A percentile compares a stretch with the other conserved stretches of the same genome.
These are phyloP conservation scores for Drosophila multiciliata DNA, from an alignment of 2,888 invertebrate species.

Conservation along the genomic window DNA sequence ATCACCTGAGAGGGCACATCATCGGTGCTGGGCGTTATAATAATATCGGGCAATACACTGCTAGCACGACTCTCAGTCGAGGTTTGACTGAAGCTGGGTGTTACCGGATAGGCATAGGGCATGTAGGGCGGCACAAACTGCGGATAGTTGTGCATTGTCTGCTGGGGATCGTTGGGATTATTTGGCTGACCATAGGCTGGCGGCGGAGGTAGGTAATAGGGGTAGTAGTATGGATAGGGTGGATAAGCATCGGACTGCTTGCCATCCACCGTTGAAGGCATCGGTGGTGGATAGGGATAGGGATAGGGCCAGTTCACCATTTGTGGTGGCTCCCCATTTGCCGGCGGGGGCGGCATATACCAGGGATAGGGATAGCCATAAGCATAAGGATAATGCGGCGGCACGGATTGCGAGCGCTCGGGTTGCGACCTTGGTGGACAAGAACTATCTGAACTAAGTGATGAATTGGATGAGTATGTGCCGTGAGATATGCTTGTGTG, in stretches of 20 bases:
- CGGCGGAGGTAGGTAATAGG: conserved; percentile 72
- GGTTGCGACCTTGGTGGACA: conserved; percentile 51
- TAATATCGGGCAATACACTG: conserved; percentile 82
- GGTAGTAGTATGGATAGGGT: conserved; percentile 79
- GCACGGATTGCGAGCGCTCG: conserved; percentile 71
- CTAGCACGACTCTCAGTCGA: conserved; percentile 75
- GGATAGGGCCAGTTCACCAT: conserved; percentile 75
- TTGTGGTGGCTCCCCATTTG: conserved; percentile 52
- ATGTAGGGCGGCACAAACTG: conserved; percentile 67
- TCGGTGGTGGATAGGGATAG: conserved; percentile 77
- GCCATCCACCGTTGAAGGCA: conserved; percentile 58
- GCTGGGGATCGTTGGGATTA: conserved; percentile 36
- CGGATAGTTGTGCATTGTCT: conserved; percentile 45
- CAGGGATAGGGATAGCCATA: conserved; percentile 81
- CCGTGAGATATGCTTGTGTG: conserved; percentile 32
- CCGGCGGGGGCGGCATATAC: conserved; percentile 75
- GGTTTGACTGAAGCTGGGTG: conserved; percentile 73
- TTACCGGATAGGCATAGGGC: conserved; percentile 70
- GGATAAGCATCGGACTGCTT: conserved; percentile 62
- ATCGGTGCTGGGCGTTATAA: conserved; percentile 83
- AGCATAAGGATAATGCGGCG: conserved; percentile 78
- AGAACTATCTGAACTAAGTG: conserved; percentile 75
- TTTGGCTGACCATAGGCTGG: conserved; percentile 59
- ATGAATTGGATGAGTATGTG: conserved; percentile 74
- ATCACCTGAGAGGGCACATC: conserved; percentile 80